Base-by-base conservation (phyloP, 2,113 vertebrate species). In the Colistium nudipinnis region DNA sequence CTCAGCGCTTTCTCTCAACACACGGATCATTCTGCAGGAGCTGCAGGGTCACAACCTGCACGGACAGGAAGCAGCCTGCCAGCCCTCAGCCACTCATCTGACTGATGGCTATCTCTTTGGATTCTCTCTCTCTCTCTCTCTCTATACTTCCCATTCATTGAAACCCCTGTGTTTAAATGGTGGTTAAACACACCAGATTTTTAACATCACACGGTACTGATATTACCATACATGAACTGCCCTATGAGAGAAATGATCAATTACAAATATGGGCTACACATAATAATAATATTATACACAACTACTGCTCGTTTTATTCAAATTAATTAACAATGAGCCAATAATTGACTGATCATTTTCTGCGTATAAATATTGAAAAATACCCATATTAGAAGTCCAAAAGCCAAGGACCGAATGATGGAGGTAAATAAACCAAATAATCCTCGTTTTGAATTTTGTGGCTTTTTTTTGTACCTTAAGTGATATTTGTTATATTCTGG, bases 11-110 rank as follows among this genome's bases (percentile, higher is more conserved):
- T 73, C 65, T 78, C 41, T 62, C 49, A 61, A 86, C 81, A 86
- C 71, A 78, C 39, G 2, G 57, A 22, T 80, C 70, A 56, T 76
- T 89, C 80, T 76, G 57, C 72, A 39, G 72, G 59, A 56, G 81
- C 48, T 54, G 59, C 65, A 43, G 59, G 85, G 83, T 86, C 85
- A 83, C 79, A 81, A 77, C 79, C 88, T 78, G 64, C 2, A 0
- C 1, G 62, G 80, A 72, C 72, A 74, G 75, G 70, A 78, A 84
- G 53, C 20, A 62, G 69, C 82, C 82, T 53, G 67, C 67, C 74
- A 72, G 80, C 73, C 44, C 47, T 51, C 19, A 35, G 53, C 36
- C 80, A 41, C 61, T 73, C 54, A 48, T 79, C 63, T 39, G 53
- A 74, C 30, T 55, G 59, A 49, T 27, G 7, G 0, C 7, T 20